Evolutionary conservation across 2,113 vertebrate genomes (phyloP), one percentile per base, ranked within the genome.

Genomic region (Puma concolor): DNA sequence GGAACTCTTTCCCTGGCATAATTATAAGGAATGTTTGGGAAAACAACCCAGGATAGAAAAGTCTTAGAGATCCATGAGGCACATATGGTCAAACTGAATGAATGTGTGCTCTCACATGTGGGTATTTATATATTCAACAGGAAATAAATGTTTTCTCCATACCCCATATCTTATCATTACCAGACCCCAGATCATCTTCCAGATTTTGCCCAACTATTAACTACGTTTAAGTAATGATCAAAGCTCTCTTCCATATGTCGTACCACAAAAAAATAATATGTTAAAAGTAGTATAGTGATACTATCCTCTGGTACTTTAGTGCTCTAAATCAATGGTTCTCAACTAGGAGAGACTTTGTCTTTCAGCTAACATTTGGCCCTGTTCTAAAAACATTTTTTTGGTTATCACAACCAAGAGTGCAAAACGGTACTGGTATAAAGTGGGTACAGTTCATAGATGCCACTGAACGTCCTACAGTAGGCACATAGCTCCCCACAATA

Each of bases 11-110:
- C 64, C 63, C 86, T 91, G 69, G 72, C 5, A 7, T 71, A 95
- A 95, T 92, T 77, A 80, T 63, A 88, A 89, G 74, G 41, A 95
- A 91, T 69, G 13, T 33, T 87, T 33, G 31, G 72, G 52, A 57
- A 91, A 91, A 85, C 71, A 87, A n/a, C 16, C 82, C 15, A 64
- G 33, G 27, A 50, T 64, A 52, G 52, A 50, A 95, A 95, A 11
- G 7, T 41, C 15, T 79, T 57, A 66, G 80, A 94, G 48, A 54
- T 50, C 15, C 48, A 36, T 3, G 72, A 87, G 60, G 21, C 87
- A 63, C 66, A 84, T 33, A 41, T 2, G 79, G 16, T 67, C 29
- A 69, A 33, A 19, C 1, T 12, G 4, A 72, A n/a, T 48, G 13
- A 60, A 69, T 5, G 4, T 44, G 10, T 38, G 21, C 0, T 71